Percentiles rank a stretch among this genome's conserved stretches.
These are phyloP conservation scores for Oenanthe melanoleuca DNA, from an alignment of 2,113 vertebrate species.

Conservation along the genomic window DNA sequence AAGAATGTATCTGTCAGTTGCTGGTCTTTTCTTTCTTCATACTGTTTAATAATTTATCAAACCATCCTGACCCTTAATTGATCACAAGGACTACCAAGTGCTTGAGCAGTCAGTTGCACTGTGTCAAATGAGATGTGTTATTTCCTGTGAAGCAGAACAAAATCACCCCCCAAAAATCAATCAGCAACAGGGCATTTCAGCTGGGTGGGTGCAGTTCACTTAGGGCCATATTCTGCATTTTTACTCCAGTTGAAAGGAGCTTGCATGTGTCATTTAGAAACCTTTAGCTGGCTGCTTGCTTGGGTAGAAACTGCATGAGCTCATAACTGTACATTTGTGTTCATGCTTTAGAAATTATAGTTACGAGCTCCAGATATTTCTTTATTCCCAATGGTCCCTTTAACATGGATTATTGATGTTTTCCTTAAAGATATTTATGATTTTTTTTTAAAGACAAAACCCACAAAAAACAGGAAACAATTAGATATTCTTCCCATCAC, in stretches of 20 bases:
- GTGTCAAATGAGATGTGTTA: constrained; percentile 16
- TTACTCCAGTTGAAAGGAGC: background rate
- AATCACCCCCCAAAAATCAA: constrained; percentile 26
- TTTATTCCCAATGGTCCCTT: background rate
- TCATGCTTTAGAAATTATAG: background rate
- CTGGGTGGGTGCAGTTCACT: background rate
- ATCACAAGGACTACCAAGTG: constrained; percentile 50
- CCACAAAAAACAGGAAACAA: background rate
- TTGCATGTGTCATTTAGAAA: background rate
- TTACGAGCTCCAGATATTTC: background rate
- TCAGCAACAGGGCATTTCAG: background rate
- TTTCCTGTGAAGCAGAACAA: constrained; percentile 45
- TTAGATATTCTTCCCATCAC: background rate
- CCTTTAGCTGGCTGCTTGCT: background rate
- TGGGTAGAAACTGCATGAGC: background rate
- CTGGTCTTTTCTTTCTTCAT: constrained; percentile 7
- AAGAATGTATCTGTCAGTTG: background rate
- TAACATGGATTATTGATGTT: background rate
- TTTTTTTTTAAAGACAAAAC: background rate
- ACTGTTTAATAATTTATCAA: constrained; percentile 61
- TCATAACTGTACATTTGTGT: background rate
- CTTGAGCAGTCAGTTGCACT: constrained; percentile 43
- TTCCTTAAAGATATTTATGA: background rate
- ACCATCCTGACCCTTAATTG: constrained; percentile 47
- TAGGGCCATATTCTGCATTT: background rate